Evolutionary conservation across 2,797 vertebrate species (phyloP).

Genomic region (Sebastes steindachneri): DNA sequence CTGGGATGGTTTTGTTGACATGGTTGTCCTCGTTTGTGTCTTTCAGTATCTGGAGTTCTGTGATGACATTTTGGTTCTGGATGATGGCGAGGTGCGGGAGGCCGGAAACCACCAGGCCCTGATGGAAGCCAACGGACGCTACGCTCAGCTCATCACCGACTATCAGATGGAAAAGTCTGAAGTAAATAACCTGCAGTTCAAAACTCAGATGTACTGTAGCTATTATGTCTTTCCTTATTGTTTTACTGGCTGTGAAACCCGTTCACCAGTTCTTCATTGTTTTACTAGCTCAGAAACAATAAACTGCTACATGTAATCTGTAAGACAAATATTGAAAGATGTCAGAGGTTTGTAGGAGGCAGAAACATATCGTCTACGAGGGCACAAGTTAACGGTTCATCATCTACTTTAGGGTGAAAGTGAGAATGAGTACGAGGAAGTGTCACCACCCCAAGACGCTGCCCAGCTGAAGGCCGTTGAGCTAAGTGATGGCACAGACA

Average conservation of each 20-base stretch:
- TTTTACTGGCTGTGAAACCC: not conserved
- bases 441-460: not conserved
- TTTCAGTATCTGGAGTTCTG: slow-evolving; percentile 88
- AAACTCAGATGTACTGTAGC: not conserved
- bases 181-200: slow-evolving; percentile 56
- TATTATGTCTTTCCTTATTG: not conserved
- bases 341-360: not conserved
- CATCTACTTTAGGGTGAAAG: not conserved
- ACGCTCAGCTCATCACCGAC: slow-evolving; percentile 84
- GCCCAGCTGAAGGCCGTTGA: slow-evolving; percentile 3
- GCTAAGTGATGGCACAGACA: not conserved
- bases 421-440: slow-evolving; percentile 32
- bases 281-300: not conserved
- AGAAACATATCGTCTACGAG: not conserved
- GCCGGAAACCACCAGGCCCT: slow-evolving; percentile 81
- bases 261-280: not conserved
- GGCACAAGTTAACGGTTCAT: not conserved
- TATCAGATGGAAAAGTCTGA: slow-evolving; percentile 77
- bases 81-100: slow-evolving; percentile 84
- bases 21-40: not conserved
- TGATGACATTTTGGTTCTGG: slow-evolving; percentile 85
- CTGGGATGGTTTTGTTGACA: not conserved
- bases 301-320: not conserved
- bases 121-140: slow-evolving; percentile 77
- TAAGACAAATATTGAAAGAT: not conserved